Conservation (phyloP, 2,888 invertebrate genomes). For the Spatulosminthurus flaviceps region DNA sequence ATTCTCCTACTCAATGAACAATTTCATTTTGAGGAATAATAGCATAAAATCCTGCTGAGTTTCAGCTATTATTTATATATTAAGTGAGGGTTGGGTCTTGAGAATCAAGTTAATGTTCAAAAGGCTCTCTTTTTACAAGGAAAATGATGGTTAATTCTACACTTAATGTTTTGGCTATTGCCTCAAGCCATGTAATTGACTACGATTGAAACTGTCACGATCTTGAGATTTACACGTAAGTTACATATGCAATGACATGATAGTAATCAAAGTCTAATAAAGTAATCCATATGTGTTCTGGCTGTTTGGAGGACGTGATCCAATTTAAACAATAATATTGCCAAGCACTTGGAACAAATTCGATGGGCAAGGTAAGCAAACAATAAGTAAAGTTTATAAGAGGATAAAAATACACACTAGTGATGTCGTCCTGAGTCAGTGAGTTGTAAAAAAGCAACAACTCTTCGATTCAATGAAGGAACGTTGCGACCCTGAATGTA, state of each 20-base stretch:
- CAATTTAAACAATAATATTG: conserved; percentile 2
- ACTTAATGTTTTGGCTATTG: too few species aligned
- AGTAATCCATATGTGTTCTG: neutral
- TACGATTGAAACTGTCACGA: neutral
- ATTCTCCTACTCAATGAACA: too few species aligned
- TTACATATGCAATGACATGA: neutral
- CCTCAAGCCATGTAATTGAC: neutral
- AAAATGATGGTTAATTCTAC: too few species aligned
- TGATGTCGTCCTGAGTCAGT: neutral
- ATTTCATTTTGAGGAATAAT: too few species aligned
- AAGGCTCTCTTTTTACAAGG: too few species aligned
- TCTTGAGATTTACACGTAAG: too few species aligned
- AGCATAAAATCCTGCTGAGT: too few species aligned
- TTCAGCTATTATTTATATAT: too few species aligned
- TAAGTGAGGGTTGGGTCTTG: too few species aligned
- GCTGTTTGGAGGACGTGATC: conserved; percentile 1
- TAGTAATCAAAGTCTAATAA: conserved; percentile 3
- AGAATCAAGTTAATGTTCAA: too few species aligned
- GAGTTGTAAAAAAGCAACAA: neutral
- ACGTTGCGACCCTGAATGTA: neutral
- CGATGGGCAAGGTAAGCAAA: neutral
- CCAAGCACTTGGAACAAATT: neutral
- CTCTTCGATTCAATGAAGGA: neutral
- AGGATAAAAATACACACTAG: neutral
- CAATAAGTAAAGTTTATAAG: neutral